Conservation (phyloP, 2,113 vertebrate species). For the Petaurus breviceps region DNA sequence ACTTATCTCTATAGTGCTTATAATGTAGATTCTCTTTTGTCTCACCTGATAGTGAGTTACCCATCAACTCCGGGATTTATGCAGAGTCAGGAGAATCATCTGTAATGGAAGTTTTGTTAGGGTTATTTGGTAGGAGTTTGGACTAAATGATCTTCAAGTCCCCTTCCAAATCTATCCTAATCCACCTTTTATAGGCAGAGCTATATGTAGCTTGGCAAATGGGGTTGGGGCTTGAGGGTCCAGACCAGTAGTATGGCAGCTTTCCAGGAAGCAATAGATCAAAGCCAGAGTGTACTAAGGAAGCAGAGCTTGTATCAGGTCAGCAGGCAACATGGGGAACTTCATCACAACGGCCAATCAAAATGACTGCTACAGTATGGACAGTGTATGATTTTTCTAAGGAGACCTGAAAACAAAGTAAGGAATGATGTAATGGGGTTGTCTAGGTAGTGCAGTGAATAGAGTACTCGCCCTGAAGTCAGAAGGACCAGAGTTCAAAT, state of each 20-base stretch:
- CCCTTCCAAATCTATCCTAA: neutral
- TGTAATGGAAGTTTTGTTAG: neutral
- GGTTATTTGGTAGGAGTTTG: neutral
- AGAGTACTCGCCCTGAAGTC: too few relatives aligned
- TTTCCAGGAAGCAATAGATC: neutral
- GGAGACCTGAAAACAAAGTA: neutral
- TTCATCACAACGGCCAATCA: neutral
- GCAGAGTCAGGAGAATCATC: neutral
- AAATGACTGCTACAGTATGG: neutral
- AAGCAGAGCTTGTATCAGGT: neutral
- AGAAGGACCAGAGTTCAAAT: too few relatives aligned
- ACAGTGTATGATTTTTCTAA: neutral
- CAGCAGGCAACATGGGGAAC: neutral
- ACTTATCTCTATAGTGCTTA: neutral
- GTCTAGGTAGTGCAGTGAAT: too few relatives aligned
- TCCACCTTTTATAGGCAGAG: neutral
- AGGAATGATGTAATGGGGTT: too few relatives aligned
- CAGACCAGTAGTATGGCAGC: neutral
- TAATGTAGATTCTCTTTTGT: neutral
- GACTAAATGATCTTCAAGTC: neutral
- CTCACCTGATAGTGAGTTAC: neutral
- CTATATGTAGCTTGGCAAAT: neutral
- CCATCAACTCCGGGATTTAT: neutral
- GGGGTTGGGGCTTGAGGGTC: neutral
- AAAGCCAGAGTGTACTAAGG: neutral